Evolutionary conservation across 2,797 vertebrate species (phyloP).

Genomic region (Ceyx erithaca): DNA sequence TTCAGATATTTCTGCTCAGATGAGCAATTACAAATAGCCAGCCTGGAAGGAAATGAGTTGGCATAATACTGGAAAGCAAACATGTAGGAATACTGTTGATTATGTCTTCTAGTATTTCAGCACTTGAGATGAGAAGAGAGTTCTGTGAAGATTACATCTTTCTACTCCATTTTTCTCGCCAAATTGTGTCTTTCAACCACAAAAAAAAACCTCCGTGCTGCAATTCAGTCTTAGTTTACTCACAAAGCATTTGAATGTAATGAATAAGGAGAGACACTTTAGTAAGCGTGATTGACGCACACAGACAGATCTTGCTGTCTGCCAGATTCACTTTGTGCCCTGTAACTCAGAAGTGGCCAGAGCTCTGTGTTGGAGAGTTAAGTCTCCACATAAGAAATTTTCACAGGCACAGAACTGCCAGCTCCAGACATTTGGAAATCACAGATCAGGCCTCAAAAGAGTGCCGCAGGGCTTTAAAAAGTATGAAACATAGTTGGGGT

Average conservation of each 20-base stretch:
- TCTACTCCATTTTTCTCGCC: background rate
- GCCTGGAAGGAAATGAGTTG: background rate
- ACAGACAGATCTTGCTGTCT: slow-evolving; percentile 50
- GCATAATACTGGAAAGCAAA: background rate
- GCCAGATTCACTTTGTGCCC: slow-evolving; percentile 38
- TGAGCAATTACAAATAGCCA: background rate
- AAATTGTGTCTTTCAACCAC: background rate
- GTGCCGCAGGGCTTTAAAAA: background rate
- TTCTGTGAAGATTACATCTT: background rate
- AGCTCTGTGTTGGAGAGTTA: background rate
- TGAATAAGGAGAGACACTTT: slow-evolving; percentile 61
- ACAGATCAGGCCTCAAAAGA: background rate
- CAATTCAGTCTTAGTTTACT: slow-evolving; percentile 32
- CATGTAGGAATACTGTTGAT: background rate
- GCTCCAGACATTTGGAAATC: background rate
- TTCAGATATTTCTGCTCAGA: background rate
- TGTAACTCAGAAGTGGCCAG: slow-evolving; percentile 22
- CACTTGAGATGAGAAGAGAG: background rate
- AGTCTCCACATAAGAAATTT: slow-evolving; percentile 1
- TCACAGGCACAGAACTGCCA: background rate
- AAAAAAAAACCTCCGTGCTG: background rate
- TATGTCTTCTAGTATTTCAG: background rate
- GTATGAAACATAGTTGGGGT: background rate
- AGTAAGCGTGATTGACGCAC: slow-evolving; percentile 38
- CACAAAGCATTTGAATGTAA: slow-evolving; percentile 47